Conservation (phyloP, 2,113 vertebrate species). For the Zapus hudsonius region DNA sequence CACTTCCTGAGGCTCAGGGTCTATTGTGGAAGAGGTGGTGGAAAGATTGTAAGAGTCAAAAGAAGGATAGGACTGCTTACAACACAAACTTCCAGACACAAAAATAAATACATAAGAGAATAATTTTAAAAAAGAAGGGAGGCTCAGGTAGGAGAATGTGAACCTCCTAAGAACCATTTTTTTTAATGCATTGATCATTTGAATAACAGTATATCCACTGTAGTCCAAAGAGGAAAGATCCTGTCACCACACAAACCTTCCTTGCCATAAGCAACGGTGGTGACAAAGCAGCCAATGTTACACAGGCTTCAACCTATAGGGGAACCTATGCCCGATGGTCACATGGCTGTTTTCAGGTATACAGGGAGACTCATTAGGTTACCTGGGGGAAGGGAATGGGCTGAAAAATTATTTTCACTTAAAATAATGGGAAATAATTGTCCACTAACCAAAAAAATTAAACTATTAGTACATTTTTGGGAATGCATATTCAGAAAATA, state of each 20-base stretch:
- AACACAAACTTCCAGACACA: no score
- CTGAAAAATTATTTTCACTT: conserved; percentile 5
- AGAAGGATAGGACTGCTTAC: no score
- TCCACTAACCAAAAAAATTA: not conserved
- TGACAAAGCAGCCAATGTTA: not conserved
- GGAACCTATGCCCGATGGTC: not conserved
- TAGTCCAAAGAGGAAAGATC: not conserved
- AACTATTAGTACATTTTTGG: not conserved
- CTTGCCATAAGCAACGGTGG: not conserved
- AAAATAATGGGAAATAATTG: conserved; percentile 10
- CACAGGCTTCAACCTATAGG: not conserved
- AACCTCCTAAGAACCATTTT: no score
- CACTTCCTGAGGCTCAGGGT: no score
- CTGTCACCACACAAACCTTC: not conserved
- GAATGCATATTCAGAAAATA: conserved; percentile 1
- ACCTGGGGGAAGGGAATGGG: not conserved
- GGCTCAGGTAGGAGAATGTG: not conserved
- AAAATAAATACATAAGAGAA: no score
- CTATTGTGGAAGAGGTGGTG: no score
- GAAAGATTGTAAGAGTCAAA: no score
- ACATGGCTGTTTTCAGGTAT: not conserved
- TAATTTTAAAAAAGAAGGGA: no score
- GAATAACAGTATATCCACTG: no score
- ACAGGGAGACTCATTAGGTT: not conserved
- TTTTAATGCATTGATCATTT: not conserved